phyloP scores from a whole-genome alignment of 2,888 invertebrate species.

The Trissolcus japonicus region DNA sequence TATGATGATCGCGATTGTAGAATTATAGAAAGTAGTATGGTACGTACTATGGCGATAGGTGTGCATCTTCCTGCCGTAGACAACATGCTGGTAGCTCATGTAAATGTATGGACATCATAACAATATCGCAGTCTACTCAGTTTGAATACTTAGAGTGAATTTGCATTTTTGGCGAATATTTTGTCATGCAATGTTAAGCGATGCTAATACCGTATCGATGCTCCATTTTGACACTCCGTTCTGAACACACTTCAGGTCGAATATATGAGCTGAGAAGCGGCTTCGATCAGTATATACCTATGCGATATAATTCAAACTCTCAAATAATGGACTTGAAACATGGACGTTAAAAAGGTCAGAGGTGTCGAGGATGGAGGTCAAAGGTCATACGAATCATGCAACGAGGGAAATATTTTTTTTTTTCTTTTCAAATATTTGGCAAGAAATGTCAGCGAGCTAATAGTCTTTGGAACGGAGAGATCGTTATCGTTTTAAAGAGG shows the following conservation, averaged over 20 bases:
- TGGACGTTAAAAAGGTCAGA: neutral
- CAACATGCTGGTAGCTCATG: slow-evolving; percentile 56
- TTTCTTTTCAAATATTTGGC: slow-evolving; percentile 32
- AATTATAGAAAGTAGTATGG: slow-evolving; percentile 35
- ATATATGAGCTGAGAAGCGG: neutral
- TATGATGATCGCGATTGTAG: slow-evolving; percentile 41
- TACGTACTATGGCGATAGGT: slow-evolving; percentile 12
- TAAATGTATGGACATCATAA: slow-evolving; percentile 59
- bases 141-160: slow-evolving; percentile 56
- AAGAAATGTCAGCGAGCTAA: slow-evolving; percentile 50
- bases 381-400: slow-evolving; percentile 13
- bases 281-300: neutral
- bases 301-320: no score
- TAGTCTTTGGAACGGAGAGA: slow-evolving; percentile 51
- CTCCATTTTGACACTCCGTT: slow-evolving; percentile 48
- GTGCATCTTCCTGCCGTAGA: slow-evolving; percentile 51
- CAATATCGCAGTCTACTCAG: slow-evolving; percentile 56
- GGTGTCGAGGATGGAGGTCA: neutral
- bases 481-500: slow-evolving; percentile 60
- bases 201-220: slow-evolving; percentile 56
- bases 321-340: no score
- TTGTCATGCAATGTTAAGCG: slow-evolving; percentile 58
- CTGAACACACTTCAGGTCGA: slow-evolving; percentile 11
- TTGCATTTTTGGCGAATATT: slow-evolving; percentile 60
- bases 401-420: slow-evolving; percentile 30